Conservation (phyloP, 2,888 invertebrate genomes). For the Leucoptera coffeella region DNA sequence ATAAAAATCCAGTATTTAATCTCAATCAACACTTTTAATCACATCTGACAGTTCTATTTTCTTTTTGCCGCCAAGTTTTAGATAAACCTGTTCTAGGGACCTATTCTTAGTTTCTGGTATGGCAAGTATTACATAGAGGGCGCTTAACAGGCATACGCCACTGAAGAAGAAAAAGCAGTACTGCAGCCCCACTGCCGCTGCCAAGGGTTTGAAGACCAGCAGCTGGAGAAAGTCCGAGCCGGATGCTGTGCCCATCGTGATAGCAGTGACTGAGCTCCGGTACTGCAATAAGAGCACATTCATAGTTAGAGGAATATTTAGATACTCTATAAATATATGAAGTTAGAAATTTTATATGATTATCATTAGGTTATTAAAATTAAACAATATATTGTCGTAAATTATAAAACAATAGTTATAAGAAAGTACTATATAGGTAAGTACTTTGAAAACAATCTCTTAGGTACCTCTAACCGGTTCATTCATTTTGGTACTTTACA, state of each 20-base stretch:
- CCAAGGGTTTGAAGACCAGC: slow-evolving; percentile 10
- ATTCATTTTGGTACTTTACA: too few species aligned
- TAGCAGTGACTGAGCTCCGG: slow-evolving; percentile 12
- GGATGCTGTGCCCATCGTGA: slow-evolving; percentile 10
- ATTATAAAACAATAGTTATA: too few species aligned
- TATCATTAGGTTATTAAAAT: too few species aligned
- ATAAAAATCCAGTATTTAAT: too few species aligned
- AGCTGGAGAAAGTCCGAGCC: slow-evolving; percentile 11
- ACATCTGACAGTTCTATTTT: too few species aligned
- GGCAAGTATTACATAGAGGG: slow-evolving; percentile 8
- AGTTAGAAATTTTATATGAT: too few species aligned
- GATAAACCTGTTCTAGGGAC: slow-evolving; percentile 11
- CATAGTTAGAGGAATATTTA: background rate
- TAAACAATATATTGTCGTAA: background rate
- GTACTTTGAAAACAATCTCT: too few species aligned
- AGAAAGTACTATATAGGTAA: too few species aligned
- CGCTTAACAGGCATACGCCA: slow-evolving; percentile 9
- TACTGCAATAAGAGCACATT: slow-evolving; percentile 11
- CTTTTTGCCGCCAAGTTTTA: slow-evolving; percentile 9
- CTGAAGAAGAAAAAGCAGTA: slow-evolving; percentile 12
- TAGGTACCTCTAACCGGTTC: too few species aligned
- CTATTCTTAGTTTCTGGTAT: slow-evolving; percentile 13
- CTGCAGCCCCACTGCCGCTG: slow-evolving; percentile 10
- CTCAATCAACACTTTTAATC: too few species aligned
- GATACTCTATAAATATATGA: too few species aligned